Base-by-base conservation (phyloP, 92 coral and sea anemone genomes). In the Muricea muricata region DNA sequence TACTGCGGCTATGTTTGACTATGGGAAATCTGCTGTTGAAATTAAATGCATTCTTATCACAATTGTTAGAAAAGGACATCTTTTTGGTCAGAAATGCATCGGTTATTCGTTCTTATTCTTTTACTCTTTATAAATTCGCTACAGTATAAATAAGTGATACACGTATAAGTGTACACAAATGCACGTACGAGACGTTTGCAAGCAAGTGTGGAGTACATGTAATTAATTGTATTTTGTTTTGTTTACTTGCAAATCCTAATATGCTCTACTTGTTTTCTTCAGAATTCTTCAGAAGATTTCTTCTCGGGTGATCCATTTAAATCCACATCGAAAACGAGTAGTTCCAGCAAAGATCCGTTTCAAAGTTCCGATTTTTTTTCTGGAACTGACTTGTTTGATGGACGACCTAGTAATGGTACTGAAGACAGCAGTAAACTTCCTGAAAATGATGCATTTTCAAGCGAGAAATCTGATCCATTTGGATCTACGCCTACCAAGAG, bases 301-400 rank as follows among this genome's bases (percentile, higher is more conserved):
- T 97, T 97, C 80, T 86, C 91, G 40, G 94, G 98, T 14, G 99
- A 97, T 81, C 99, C 99, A 37, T 97, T 97, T 80, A 97, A 94
- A 80, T 79, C 96, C 48, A 97, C 93, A 14, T 76, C 66, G 65
- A 89, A 84, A 56, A 17, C 87, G 37, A 67, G 61, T 34, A 58
- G 80, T 35, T 82, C 92, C 20, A 89, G 76, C 54, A 92, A 90
- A 78, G 96, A 92, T 56, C 96, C 96, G 18, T 92, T 92, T 42
- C 83, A 78, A 78, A 35, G 31, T 37, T 54, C 83, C 15, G 83
- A 78, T 39, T 78, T 56, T 46, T 78, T 78, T 28, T 35, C 67
- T 20, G 56, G 68, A 21, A 78, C 47, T 24, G 83, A 78, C 72
- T 35, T 78, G 46, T 78, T 78, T 58, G 83, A 78, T 24, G 83